Conservation (phyloP, 1,140 invertebrate genomes). For the Bombus vancouverensis region DNA sequence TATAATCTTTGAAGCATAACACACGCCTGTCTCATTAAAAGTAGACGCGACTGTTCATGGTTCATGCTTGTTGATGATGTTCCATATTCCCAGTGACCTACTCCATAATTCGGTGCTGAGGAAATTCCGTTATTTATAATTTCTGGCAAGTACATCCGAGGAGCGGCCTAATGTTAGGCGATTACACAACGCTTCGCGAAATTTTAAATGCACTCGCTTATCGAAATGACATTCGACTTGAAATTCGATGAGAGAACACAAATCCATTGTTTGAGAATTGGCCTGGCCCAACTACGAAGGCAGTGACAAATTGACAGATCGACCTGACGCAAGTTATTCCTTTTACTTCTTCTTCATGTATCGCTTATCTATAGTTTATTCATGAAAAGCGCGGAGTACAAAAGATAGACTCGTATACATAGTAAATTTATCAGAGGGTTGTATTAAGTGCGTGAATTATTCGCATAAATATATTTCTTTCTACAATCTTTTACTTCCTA, state of each 20-base stretch:
- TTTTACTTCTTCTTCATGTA: neutral
- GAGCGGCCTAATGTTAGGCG: conserved; percentile 75
- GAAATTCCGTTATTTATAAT: conserved; percentile 82
- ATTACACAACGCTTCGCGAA: conserved; percentile 74
- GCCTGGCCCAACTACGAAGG: neutral
- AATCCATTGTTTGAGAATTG: neutral
- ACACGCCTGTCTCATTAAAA: neutral
- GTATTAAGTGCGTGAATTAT: no score
- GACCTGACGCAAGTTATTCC: neutral
- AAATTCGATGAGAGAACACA: neutral
- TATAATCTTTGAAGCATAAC: neutral
- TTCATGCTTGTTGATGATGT: conserved; percentile 61
- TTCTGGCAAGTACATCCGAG: conserved; percentile 77
- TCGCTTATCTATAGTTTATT: neutral
- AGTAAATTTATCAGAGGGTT: no score
- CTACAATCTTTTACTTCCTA: no score
- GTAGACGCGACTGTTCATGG: neutral
- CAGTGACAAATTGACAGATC: neutral
- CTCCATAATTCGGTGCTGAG: conserved; percentile 68
- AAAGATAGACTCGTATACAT: no score
- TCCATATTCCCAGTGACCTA: conserved; percentile 73
- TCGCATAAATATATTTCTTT: no score
- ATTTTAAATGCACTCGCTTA: conserved; percentile 51
- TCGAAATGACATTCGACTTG: conserved; percentile 4
- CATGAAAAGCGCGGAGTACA: neutral